Percentiles rank a stretch among this genome's conserved stretches.
Evolutionary conservation across 1,140 invertebrate genomes (phyloP).

Genomic region (Paracyclopina nana): DNA sequence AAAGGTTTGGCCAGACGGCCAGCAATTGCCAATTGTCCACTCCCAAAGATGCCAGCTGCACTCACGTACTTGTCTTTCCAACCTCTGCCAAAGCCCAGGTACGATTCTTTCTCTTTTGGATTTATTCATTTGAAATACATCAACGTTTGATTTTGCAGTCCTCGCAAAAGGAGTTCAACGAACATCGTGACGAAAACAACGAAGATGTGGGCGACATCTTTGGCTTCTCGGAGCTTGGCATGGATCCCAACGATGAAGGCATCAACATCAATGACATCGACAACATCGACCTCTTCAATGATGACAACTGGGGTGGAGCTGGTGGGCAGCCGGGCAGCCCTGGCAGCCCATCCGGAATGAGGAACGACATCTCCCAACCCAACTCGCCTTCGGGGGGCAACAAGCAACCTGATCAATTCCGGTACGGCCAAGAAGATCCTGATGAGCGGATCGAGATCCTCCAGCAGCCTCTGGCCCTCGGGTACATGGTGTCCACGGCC

Average conservation of each 20-base stretch:
- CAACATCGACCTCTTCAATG: conserved; percentile 43
- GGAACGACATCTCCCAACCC: conserved; percentile 28
- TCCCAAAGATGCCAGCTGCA: conserved; percentile 81
- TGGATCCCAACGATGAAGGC: conserved; percentile 47
- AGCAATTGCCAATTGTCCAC: conserved; percentile 62
- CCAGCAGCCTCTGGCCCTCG: conserved; percentile 91
- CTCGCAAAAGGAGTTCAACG: conserved; percentile 43
- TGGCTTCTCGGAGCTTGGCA: too few species aligned
- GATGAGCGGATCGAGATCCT: conserved; percentile 56
- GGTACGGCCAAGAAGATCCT: conserved; percentile 37
- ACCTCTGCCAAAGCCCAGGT: conserved; percentile 89
- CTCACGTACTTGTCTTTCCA: conserved; percentile 96
- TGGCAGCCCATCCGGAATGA: conserved; percentile 24
- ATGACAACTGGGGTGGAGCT: conserved; percentile 25
- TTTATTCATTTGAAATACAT: not conserved
- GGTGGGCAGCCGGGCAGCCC: conserved; percentile 39
- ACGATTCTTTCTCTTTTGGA: conserved; percentile 20
- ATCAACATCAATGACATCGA: conserved; percentile 51
- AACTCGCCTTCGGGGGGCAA: conserved; percentile 38
- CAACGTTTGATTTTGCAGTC: conserved; percentile 36
- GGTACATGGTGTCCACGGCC: conserved; percentile 91
- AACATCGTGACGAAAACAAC: conserved; percentile 18
- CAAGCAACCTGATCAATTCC: conserved; percentile 28
- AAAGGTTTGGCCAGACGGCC: conserved; percentile 61
- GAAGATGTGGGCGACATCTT: conserved; percentile 19